These are phyloP conservation scores for Ramphastos sulfuratus DNA, from an alignment of 2,113 vertebrate species.

Conservation along the genomic window DNA sequence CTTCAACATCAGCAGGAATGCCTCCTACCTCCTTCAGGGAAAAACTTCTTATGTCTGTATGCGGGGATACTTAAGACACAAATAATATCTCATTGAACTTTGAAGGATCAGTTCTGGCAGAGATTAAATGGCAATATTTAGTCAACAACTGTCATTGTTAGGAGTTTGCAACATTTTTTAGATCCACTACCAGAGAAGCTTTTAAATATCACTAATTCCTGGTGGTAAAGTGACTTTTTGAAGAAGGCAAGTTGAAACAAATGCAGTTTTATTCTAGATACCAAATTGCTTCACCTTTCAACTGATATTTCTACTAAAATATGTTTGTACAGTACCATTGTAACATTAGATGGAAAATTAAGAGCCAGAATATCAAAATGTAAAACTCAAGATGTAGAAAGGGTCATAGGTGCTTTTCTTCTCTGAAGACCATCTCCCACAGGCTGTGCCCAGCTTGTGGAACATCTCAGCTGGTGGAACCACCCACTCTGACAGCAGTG, in stretches of 20 bases:
- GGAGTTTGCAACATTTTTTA: neutral
- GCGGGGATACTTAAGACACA: neutral
- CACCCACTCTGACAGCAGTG: rapidly evolving
- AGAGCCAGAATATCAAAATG: neutral
- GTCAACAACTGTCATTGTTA: neutral
- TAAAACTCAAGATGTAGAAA: neutral
- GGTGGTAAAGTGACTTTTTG: neutral
- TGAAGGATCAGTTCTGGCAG: neutral
- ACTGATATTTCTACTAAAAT: neutral
- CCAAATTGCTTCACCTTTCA: neutral
- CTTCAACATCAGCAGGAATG: neutral
- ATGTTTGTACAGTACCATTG: neutral
- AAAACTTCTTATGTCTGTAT: neutral
- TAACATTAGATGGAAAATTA: neutral
- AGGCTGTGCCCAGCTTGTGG: rapidly evolving
- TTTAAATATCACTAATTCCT: neutral
- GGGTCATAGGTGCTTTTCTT: neutral
- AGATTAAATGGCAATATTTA: neutral
- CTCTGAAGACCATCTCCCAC: neutral
- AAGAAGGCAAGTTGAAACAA: neutral
- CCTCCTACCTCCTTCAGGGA: neutral
- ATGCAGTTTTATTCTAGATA: neutral
- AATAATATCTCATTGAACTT: neutral
- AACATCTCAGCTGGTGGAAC: rapidly evolving
- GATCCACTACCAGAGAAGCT: neutral